phyloP scores from a whole-genome alignment of 1,140 invertebrate species.

The Kradibia gibbosae region DNA sequence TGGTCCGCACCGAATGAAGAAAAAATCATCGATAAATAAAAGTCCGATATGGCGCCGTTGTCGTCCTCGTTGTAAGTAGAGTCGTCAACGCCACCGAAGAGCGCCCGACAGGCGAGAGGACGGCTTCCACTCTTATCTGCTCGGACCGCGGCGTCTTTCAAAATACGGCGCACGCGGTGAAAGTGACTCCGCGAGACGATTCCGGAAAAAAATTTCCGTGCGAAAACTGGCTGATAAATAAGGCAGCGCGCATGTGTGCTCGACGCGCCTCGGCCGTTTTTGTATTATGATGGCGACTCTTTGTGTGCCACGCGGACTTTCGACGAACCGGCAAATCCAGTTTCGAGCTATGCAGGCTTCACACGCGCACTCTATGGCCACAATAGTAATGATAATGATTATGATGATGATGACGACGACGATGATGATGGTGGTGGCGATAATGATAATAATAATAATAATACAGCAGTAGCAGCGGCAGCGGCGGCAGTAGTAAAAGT shows the following conservation, averaged over 20 bases:
- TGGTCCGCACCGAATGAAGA: background rate
- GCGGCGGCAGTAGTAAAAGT: too few relatives aligned
- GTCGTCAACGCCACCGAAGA: background rate
- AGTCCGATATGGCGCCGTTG: background rate
- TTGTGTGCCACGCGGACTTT: conserved; percentile 15
- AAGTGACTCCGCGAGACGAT: background rate
- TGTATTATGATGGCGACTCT: background rate
- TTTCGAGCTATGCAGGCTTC: background rate
- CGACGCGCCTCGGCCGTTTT: background rate
- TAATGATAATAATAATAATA: too few relatives aligned
- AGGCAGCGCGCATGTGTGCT: background rate
- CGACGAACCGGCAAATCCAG: conserved; percentile 19
- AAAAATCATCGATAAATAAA: conserved; percentile 35
- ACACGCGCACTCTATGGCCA: background rate
- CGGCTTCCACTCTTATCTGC: conserved; percentile 3
- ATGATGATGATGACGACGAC: background rate
- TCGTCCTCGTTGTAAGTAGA: background rate
- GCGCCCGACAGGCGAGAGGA: conserved; percentile 5
- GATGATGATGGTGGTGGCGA: too few relatives aligned
- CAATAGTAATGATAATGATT: background rate
- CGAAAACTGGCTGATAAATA: conserved; percentile 40
- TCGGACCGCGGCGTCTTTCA: conserved; percentile 10
- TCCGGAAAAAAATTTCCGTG: conserved; percentile 13
- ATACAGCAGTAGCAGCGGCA: too few relatives aligned
- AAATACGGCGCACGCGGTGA: conserved; percentile 15